A percentile compares a stretch with the other conserved stretches of the same genome.
Conservation (phyloP, 2,888 invertebrate species). For the Ryuthela nishihirai region DNA sequence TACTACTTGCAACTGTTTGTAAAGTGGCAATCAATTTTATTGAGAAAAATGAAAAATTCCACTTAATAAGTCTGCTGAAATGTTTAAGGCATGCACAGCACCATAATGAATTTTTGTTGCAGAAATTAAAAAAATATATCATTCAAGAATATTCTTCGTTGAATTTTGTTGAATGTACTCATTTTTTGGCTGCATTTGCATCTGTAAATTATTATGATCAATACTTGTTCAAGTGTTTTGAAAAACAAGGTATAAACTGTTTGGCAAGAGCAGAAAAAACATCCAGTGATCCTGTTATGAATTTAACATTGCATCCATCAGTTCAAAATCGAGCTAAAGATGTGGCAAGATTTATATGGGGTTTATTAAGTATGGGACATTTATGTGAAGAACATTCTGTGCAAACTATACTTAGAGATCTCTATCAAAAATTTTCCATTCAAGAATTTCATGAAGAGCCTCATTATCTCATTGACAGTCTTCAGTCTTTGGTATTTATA, state of each 20-base stretch:
- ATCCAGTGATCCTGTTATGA: too few relatives aligned
- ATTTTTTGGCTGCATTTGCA: conserved; percentile 35
- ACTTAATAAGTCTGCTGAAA: conserved; percentile 24
- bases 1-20: conserved; percentile 2
- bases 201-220: conserved; percentile 17
- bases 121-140: conserved; percentile 6
- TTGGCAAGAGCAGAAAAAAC: conserved; percentile 6
- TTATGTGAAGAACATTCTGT: conserved; percentile 1
- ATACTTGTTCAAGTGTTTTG: conserved; percentile 10
- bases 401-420: neutral
- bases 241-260: conserved; percentile 1
- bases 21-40: conserved; percentile 14
- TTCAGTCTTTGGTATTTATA: conserved; percentile 29
- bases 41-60: conserved; percentile 14
- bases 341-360: conserved; percentile 34
- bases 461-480: conserved; percentile 26
- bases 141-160: conserved; percentile 7
- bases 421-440: conserved; percentile 1
- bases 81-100: conserved; percentile 11
- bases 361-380: conserved; percentile 23
- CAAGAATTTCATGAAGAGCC: conserved; percentile 21
- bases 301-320: conserved; percentile 9
- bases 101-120: conserved; percentile 10
- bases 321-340: conserved; percentile 26
- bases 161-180: conserved; percentile 30